A percentile compares a stretch with the other conserved stretches of the same genome.
phyloP scores from a whole-genome alignment of 2,113 vertebrate species.

The Rhea americana region DNA sequence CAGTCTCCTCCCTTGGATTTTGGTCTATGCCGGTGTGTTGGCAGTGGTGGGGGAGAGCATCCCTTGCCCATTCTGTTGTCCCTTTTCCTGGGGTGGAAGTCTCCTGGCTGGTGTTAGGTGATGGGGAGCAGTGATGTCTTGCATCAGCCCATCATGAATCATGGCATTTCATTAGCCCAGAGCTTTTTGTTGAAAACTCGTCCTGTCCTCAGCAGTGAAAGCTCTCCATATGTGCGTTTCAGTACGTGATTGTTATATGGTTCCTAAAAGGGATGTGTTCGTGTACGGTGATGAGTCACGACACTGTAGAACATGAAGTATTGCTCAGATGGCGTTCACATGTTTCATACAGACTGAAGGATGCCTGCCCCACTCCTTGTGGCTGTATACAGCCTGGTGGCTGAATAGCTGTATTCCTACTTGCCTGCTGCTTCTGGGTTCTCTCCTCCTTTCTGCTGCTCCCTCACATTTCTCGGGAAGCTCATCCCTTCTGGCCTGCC shows the following conservation, averaged over 20 bases:
- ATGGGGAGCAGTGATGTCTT: background rate
- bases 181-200: background rate
- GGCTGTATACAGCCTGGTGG: background rate
- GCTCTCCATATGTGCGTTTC: background rate
- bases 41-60: background rate
- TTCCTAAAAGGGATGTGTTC: background rate
- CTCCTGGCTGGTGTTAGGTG: background rate
- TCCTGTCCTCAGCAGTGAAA: background rate
- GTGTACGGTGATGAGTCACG: background rate
- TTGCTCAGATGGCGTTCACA: background rate
- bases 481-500: background rate
- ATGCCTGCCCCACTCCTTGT: background rate
- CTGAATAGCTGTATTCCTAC: background rate
- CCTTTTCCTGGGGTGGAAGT: background rate
- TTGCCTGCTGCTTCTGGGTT: background rate
- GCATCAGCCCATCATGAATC: background rate
- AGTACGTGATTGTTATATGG: background rate
- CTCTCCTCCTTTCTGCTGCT: background rate
- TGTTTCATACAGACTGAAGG: background rate
- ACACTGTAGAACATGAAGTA: background rate
- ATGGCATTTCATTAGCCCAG: background rate
- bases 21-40: too few species aligned
- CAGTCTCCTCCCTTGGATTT: fast-evolving
- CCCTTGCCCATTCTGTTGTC: background rate
- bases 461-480: background rate